Evolutionary conservation across 2,888 invertebrate species (phyloP).

Genomic region (Chrysolina americana): DNA sequence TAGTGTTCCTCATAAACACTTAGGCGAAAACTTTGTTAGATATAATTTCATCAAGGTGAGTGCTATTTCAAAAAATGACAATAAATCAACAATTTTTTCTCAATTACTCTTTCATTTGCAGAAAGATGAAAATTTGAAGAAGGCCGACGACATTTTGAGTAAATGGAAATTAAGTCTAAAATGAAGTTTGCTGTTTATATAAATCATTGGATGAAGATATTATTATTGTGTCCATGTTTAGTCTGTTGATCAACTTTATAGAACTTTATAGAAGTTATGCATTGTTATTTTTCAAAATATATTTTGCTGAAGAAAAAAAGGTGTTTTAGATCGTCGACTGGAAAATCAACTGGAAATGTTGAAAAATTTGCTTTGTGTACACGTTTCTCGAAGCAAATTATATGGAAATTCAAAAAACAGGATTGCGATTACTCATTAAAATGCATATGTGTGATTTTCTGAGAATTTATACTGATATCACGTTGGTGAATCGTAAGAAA

Average conservation of each 20-base stretch:
- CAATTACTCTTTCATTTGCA: slow-evolving; percentile 66
- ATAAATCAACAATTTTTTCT: not conserved
- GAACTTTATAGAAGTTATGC: not conserved
- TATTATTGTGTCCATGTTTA: not conserved
- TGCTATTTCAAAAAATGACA: not conserved
- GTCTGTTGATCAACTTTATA: not conserved
- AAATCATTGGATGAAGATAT: not conserved
- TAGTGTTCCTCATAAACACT: slow-evolving; percentile 80
- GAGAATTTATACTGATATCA: too few relatives aligned
- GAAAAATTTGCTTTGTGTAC: too few relatives aligned
- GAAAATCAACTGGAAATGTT: too few relatives aligned
- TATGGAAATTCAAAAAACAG: too few relatives aligned
- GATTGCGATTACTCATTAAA: too few relatives aligned
- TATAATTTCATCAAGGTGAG: slow-evolving; percentile 95
- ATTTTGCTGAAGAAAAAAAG: not conserved
- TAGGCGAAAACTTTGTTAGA: slow-evolving; percentile 89
- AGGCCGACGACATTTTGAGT: slow-evolving; percentile 77
- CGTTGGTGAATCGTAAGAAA: too few relatives aligned
- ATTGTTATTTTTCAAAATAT: not conserved
- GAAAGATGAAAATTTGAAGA: slow-evolving; percentile 82
- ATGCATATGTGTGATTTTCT: too few relatives aligned
- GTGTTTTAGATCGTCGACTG: too few relatives aligned
- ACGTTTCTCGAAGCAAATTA: too few relatives aligned
- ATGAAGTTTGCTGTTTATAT: slow-evolving; percentile 29
- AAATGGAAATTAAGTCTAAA: slow-evolving; percentile 71